Base-by-base conservation (phyloP, 2,888 invertebrate species). In the Heliconius ismenius region DNA sequence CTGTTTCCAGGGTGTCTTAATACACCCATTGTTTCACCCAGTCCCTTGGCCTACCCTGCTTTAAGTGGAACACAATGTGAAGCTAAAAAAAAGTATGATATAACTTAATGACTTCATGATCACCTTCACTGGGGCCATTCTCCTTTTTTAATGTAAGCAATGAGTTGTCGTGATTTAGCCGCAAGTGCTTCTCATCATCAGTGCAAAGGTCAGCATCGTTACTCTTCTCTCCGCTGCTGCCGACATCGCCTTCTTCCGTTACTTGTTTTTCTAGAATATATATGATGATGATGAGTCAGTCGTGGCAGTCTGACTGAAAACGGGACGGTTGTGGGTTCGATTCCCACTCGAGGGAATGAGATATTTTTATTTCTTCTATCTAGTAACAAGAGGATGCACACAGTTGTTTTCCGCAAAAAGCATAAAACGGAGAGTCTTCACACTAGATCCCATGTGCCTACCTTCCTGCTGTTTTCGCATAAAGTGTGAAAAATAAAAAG, bases 101-200 rank as follows among this genome's bases (percentile, higher is more conserved):
- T 9, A 43, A 68, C 24, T 24, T 3, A 21, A 28, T 49, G 28
- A 69, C 28, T n/a, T 49, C 18, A n/a, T 70, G 28, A 54, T 32
- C 26, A 73, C 73, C 73, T 73, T 73, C 73, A 63, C 24, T 62
- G 13, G 73, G 73, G 13, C 73, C 73, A 10, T 73, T 73, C 36
- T 73, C 73, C 18, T 73, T 73, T 43, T 73, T 73, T 26, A 73
- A 62, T 21, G 73, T 73, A 43, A 73, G 63, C 62, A 73, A 43
- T 6, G 73, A 73, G 63, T 72, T 81, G 93, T 93, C 93, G 81
- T 93, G 92, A 79, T 93, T 93, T 75, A 93, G 90, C 74, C 93
- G 84, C 77, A 88, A 91, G 80, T 92, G 91, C 80, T 93, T 94
- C 85, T 93, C 93, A 81, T 93, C 93, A 81, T 94, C 93, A 32